Evolutionary conservation across 2,888 invertebrate species (phyloP).

Genomic region (Ceraclea dissimilis): DNA sequence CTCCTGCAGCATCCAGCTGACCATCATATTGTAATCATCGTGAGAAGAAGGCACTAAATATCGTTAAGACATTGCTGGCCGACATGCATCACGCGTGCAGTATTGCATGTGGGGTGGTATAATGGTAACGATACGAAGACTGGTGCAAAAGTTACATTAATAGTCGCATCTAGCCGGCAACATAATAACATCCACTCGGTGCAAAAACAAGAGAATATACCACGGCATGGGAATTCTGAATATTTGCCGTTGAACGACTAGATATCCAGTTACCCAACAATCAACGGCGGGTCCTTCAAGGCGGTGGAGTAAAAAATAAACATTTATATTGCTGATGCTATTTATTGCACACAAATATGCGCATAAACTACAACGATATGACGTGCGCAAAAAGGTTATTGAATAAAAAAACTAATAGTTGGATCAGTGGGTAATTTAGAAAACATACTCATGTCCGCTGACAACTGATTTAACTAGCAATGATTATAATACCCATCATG

Average conservation of each 20-base stretch:
- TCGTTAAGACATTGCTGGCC: too few relatives aligned
- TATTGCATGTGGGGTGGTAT: too few relatives aligned
- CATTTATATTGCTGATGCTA: background rate
- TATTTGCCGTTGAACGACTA: slow-evolving; percentile 12
- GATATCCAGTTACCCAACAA: slow-evolving; percentile 6
- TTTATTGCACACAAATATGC: background rate
- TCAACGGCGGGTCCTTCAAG: slow-evolving; percentile 7
- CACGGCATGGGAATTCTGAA: slow-evolving; percentile 14
- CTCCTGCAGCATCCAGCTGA: too few relatives aligned
- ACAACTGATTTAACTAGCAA: too few relatives aligned
- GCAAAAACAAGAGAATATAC: slow-evolving; percentile 9
- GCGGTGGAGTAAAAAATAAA: background rate
- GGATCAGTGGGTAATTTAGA: too few relatives aligned
- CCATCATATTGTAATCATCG: too few relatives aligned
- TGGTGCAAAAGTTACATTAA: background rate
- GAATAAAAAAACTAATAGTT: too few relatives aligned
- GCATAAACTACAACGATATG: background rate
- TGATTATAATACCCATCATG: too few relatives aligned
- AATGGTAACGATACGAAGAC: too few relatives aligned
- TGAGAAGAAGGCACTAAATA: too few relatives aligned
- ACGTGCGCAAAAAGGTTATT: background rate
- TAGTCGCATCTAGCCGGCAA: slow-evolving; percentile 7
- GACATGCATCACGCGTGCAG: too few relatives aligned
- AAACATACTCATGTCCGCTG: too few relatives aligned
- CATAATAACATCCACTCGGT: slow-evolving; percentile 1